Evolutionary conservation across 2,797 vertebrate species (phyloP), one percentile per base, ranked within the genome.

Genomic region (Heterohyrax brucei): DNA sequence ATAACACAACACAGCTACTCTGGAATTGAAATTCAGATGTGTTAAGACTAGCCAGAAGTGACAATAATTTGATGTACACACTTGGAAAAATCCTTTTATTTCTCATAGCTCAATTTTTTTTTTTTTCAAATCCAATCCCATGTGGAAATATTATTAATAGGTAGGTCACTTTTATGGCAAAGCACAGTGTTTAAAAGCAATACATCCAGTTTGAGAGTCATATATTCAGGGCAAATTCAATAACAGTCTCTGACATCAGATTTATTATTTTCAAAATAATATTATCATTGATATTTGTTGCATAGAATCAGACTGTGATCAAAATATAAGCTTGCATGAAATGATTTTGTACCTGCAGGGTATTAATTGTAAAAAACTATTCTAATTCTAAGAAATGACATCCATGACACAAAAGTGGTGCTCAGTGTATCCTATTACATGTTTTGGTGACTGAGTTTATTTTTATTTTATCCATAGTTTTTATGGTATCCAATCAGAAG

Each of bases 201-300:
- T 56, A 9, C 10, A 24, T 90, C 33, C 81, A 14, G 1, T 87
- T 75, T 44, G 21, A 78, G 48, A 93, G 19, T 79, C 10, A 66
- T 50, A 62, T 3, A 87, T 21, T 0, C 9, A 62, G 14, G 28
- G 7, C 5, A 93, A 85, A 84, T 61, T 90, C 59, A 93, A 6
- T 84, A 87, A 80, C 2, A 39, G 7, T 75, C 5, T 93, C 28
- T 88, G 33, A 28, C 70, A n/a, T 93, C 61, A 77, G 14, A 82
- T 93, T 92, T 7, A 78, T 87, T 64, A 66, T 93, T 95, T 95
- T 61, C 22, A 62, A 92, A 94, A 81, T 89, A 80, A 75, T 73
- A 56, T 77, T 50, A 7, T 79, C n/a, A 66, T 28, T 92, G 64
- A 53, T 78, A 76, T 72, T 10, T 82, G 1, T 81, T 92, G 81